Evolutionary conservation across 2,113 vertebrate species (phyloP).

Genomic region (Crotalus helleri): DNA sequence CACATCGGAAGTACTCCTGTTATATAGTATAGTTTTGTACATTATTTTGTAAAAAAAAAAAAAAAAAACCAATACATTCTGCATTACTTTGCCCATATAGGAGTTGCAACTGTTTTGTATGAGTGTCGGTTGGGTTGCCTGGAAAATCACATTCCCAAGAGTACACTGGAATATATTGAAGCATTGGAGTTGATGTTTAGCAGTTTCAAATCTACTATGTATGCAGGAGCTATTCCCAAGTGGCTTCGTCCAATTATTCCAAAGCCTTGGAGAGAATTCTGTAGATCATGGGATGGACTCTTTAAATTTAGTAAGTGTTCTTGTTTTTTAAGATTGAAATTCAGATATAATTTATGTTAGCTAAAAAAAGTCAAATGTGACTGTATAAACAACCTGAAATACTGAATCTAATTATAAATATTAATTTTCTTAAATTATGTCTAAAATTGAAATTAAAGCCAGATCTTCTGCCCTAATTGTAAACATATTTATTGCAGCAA

Average conservation of each 20-base stretch:
- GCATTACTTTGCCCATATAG: conserved; percentile 56
- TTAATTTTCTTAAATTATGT: background rate
- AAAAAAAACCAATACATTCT: background rate
- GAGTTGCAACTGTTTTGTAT: conserved; percentile 84
- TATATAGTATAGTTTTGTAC: background rate
- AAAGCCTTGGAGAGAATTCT: conserved; percentile 92
- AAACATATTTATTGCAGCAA: background rate
- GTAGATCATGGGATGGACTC: conserved; percentile 91
- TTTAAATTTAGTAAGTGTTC: conserved; percentile 89
- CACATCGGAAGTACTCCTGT: background rate
- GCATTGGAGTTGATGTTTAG: conserved; percentile 92
- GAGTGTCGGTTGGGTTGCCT: conserved; percentile 87
- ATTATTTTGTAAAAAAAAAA: background rate
- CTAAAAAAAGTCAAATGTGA: background rate
- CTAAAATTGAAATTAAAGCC: background rate
- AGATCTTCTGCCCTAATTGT: background rate
- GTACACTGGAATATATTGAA: conserved; percentile 83
- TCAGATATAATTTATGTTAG: conserved; percentile 27
- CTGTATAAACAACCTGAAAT: background rate
- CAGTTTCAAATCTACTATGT: conserved; percentile 95
- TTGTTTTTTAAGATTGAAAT: conserved; percentile 20
- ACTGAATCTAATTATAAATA: background rate
- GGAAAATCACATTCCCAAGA: conserved; percentile 75
- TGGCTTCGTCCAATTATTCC: conserved; percentile 88
- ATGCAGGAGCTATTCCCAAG: conserved; percentile 88